Evolutionary conservation across 2,888 invertebrate genomes (phyloP).

Genomic region (Cephonodes hylas): DNA sequence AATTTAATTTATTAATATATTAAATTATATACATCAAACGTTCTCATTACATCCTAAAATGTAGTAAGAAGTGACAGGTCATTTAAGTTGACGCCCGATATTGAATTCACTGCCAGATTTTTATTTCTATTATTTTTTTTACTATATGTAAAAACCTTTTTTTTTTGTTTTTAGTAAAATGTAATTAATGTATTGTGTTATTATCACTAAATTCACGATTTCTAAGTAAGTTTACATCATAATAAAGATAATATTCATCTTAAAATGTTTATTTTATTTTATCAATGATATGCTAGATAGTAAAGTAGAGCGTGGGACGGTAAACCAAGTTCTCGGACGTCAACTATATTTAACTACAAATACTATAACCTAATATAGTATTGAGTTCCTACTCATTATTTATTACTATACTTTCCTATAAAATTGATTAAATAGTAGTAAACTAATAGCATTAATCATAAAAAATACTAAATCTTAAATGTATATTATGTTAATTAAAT

Average conservation of each 20-base stretch:
- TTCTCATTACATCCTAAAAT: slow-evolving; percentile 48
- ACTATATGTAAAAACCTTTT: neutral
- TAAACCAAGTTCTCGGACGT: neutral
- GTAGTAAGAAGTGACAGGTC: slow-evolving; percentile 52
- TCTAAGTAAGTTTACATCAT: neutral
- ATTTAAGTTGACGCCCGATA: slow-evolving; percentile 12
- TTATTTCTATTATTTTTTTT: neutral
- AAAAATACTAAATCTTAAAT: neutral
- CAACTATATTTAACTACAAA: slow-evolving; percentile 39
- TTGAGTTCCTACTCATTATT: slow-evolving; percentile 34
- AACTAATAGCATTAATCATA: too few relatives aligned
- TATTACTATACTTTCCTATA: neutral
- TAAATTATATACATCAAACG: slow-evolving; percentile 36
- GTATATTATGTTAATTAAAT: neutral
- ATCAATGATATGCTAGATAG: neutral
- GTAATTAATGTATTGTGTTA: neutral
- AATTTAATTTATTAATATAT: slow-evolving; percentile 3
- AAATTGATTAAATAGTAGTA: neutral
- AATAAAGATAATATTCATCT: neutral
- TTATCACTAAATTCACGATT: neutral
- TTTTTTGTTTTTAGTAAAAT: neutral
- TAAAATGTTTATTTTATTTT: neutral
- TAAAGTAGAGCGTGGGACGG: neutral
- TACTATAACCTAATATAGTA: slow-evolving; percentile 51
- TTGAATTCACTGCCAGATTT: neutral